Conservation (phyloP, 2,888 invertebrate genomes). For the Cynaeus angustus region DNA sequence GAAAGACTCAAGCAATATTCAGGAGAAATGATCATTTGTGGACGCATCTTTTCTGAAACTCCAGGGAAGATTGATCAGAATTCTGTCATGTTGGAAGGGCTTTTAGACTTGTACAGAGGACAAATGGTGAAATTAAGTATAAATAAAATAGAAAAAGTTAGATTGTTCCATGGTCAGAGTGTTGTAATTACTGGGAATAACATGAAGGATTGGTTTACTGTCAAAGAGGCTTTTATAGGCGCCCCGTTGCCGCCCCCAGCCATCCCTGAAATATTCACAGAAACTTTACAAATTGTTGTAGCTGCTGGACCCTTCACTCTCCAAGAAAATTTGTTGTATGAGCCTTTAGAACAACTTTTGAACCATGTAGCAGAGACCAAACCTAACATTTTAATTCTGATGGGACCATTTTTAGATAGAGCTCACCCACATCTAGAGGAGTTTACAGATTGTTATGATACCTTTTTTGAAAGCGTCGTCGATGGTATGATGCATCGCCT, state of each 20-base stretch:
- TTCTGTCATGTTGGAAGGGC: constrained; percentile 82
- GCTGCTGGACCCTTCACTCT: constrained; percentile 91
- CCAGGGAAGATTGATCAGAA: constrained; percentile 82
- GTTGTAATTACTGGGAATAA: constrained; percentile 84
- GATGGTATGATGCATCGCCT: constrained; percentile 76
- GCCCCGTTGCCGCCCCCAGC: background rate
- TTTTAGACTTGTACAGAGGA: constrained; percentile 73
- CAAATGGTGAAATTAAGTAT: constrained; percentile 70
- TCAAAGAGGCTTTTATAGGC: constrained; percentile 15
- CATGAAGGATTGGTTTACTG: constrained; percentile 75
- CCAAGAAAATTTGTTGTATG: constrained; percentile 83
- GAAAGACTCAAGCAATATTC: constrained; percentile 50
- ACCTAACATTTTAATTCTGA: constrained; percentile 87
- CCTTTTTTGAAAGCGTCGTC: constrained; percentile 83
- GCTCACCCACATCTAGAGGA: constrained; percentile 77
- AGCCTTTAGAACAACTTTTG: constrained; percentile 87
- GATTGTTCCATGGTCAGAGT: constrained; percentile 87
- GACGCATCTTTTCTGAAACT: constrained; percentile 85
- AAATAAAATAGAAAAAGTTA: constrained; percentile 75
- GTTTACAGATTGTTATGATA: constrained; percentile 81
- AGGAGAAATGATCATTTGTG: constrained; percentile 71
- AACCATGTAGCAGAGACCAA: constrained; percentile 77
- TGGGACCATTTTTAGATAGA: constrained; percentile 89
- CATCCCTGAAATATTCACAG: constrained; percentile 61
- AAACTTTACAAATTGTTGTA: constrained; percentile 79